Evolutionary conservation across 1,140 invertebrate genomes (phyloP), one percentile per base, ranked within the genome.

Genomic region (Cecropterus lyciades): DNA sequence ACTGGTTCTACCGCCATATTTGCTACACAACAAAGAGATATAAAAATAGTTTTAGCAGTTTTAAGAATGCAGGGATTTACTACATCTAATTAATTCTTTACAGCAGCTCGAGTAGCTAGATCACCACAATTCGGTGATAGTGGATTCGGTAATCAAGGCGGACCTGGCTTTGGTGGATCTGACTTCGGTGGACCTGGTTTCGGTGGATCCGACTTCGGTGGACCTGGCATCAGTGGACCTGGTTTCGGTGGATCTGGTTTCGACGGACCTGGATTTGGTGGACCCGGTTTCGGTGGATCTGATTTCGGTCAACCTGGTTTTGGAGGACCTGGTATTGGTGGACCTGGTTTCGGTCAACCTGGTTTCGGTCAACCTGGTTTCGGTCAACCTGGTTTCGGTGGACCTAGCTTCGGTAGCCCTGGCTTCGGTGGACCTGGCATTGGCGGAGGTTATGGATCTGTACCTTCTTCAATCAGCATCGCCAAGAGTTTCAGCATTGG

Each of bases 91-190:
- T 37, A 11, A 1, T 11, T 43, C 20, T 13, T 70, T 70, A 45
- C 69, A 80, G 77, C 16, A 17, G 20, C 57, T 0, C 55, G 73
- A n/a, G 53, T 65, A 42, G 59, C 49, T 33, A 55, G 78, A 52
- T 60, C 80, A 37, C 69, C 79, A 11, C 67, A 78, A 57, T 67
- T 52, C 13, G 67, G 70, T 9, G 51, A 30, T 7, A 65, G 70
- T 17, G 51, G 51, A 1, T 77, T 72, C 42, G 10, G 65, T 66
- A n/a, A n/a, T n/a, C n/a, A n/a, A n/a, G 80, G 73, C 3, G 30
- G 59, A 0, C 73, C 70, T 37, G 67, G 70, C n/a, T 52, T 13
- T 4, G 40, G 14, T 8, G 40, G 51, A 14, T 10, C 27, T 11
- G 33, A 9, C 14, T 62, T 62, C 30, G 45, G 40, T 11, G 27